phyloP scores from a whole-genome alignment of 1,140 invertebrate species.

The Drosophila kepulauana region DNA sequence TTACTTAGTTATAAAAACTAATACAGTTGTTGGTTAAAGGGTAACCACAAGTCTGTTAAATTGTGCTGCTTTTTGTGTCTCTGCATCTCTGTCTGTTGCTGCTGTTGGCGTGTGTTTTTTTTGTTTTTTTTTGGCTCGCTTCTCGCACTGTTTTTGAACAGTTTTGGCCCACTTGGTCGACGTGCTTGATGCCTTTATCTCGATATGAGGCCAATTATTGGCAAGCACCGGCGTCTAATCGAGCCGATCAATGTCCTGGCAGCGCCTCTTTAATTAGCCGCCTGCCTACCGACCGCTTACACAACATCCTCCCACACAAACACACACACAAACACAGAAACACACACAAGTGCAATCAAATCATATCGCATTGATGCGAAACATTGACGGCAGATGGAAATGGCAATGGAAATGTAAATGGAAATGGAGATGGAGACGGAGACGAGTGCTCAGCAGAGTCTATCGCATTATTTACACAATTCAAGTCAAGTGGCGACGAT shows the following conservation, averaged over 20 bases:
- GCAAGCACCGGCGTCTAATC: conserved; percentile 45
- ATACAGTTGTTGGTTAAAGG: too few species aligned
- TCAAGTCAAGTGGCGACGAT: conserved; percentile 64
- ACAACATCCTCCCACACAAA: conserved; percentile 9
- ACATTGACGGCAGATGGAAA: conserved; percentile 23
- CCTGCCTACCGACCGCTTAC: conserved; percentile 4
- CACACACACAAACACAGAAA: too few species aligned
- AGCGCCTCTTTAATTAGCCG: conserved; percentile 45
- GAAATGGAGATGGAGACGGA: neutral
- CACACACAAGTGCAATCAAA: conserved; percentile 46
- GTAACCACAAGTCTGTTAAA: too few species aligned
- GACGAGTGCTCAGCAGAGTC: conserved; percentile 52
- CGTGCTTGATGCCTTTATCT: conserved; percentile 28
- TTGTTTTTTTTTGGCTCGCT: neutral
- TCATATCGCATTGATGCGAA: conserved; percentile 54
- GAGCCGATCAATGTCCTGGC: conserved; percentile 38
- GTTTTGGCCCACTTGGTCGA: conserved; percentile 25
- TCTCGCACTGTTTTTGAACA: conserved; percentile 9
- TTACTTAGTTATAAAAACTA: too few species aligned
- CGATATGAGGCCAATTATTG: conserved; percentile 48
- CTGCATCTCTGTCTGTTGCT: neutral
- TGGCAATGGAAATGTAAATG: neutral
- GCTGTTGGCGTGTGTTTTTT: conserved; percentile 1
- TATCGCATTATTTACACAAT: conserved; percentile 79
- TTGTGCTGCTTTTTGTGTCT: too few species aligned